These are phyloP conservation scores for Muscicapa comitata DNA, from an alignment of 2,797 vertebrate species.

Conservation along the genomic window DNA sequence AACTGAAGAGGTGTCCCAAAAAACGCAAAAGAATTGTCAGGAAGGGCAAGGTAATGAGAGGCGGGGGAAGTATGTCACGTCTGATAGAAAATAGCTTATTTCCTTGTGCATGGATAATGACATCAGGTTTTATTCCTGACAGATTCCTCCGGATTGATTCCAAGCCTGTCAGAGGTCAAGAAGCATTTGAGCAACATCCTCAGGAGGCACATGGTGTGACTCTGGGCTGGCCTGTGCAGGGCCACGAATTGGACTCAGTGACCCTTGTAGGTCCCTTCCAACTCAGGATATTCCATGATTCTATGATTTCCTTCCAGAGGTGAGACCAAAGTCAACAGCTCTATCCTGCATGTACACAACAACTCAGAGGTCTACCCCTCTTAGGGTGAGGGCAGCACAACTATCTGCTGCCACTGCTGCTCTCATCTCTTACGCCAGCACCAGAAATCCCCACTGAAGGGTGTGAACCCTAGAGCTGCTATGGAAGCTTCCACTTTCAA, in stretches of 20 bases:
- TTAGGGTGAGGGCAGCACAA: rapidly evolving
- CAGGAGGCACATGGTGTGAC: not conserved
- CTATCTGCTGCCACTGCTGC: not conserved
- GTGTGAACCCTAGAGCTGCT: not conserved
- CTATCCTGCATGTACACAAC: not conserved
- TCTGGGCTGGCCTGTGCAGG: not conserved
- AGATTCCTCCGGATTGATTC: not conserved
- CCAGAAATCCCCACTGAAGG: not conserved
- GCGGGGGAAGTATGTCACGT: rapidly evolving
- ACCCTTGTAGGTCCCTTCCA: not conserved
- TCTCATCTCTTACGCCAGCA: not conserved
- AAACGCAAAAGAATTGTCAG: not conserved
- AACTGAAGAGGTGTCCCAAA: not conserved
- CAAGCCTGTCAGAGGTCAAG: not conserved
- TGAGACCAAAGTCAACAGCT: not conserved
- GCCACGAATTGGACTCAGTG: not conserved
- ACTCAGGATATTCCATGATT: not conserved
- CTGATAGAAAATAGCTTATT: not conserved
- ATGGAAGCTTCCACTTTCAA: not conserved
- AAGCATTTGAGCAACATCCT: not conserved
- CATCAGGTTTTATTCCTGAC: not conserved
- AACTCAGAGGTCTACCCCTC: too few relatives aligned
- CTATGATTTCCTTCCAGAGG: not conserved
- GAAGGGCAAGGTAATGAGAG: not conserved
- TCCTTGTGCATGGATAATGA: not conserved